phyloP scores from a whole-genome alignment of 2,113 vertebrate species.

The Empidonax alnorum region DNA sequence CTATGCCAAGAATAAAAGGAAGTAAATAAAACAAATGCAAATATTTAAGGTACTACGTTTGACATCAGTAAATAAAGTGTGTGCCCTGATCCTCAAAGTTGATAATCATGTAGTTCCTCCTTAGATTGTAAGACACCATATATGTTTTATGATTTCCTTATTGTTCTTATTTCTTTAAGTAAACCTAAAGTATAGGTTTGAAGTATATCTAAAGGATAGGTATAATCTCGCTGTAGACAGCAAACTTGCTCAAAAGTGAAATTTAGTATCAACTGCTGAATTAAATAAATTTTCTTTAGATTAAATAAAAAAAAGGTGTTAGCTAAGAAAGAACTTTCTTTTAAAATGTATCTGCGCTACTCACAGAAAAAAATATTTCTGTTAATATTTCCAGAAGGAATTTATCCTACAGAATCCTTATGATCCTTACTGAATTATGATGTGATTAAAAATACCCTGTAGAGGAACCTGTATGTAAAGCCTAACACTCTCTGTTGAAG shows the following conservation, averaged over 20 bases:
- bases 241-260: neutral
- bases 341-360: neutral
- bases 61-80: neutral
- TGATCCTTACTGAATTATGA: neutral
- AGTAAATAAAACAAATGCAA: neutral
- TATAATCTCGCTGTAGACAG: neutral
- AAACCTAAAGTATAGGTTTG: neutral
- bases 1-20: neutral
- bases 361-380: neutral
- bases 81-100: neutral
- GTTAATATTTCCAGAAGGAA: neutral
- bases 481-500: neutral
- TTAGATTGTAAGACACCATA: neutral
- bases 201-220: neutral
- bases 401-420: neutral
- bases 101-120: neutral
- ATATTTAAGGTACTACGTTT: neutral
- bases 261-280: neutral
- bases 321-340: neutral
- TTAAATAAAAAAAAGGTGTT: neutral
- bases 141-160: neutral
- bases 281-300: neutral
- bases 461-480: neutral
- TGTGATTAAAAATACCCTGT: neutral
- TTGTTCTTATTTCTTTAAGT: neutral